phyloP scores from a whole-genome alignment of 2,888 invertebrate species.

The Ypsolopha sequella region DNA sequence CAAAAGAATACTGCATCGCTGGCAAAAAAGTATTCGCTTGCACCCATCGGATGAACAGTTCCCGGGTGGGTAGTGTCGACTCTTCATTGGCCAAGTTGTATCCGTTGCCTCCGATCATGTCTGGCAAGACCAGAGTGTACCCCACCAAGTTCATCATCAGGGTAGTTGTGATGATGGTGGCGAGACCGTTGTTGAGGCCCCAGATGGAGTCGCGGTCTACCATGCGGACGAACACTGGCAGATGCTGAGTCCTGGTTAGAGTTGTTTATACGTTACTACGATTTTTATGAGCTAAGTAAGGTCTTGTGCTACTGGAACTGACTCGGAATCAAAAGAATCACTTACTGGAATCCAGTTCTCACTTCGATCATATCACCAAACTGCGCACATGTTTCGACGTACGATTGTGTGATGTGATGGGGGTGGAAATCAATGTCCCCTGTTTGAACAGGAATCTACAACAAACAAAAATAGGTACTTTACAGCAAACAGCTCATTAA shows the following conservation, averaged over 20 bases:
- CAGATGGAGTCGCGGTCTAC: constrained; percentile 82
- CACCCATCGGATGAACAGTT: constrained; percentile 83
- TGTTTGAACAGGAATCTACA: constrained; percentile 46
- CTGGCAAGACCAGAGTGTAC: constrained; percentile 81
- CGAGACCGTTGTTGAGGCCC: constrained; percentile 78
- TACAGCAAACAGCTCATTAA: too few relatives aligned
- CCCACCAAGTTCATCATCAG: constrained; percentile 75
- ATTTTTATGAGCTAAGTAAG: not conserved
- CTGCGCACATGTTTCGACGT: constrained; percentile 65
- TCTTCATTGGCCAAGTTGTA: constrained; percentile 56
- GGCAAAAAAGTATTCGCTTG: constrained; percentile 85
- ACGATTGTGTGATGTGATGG: constrained; percentile 65
- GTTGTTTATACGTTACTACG: not conserved
- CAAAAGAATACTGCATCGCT: constrained; percentile 81
- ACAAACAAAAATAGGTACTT: not conserved
- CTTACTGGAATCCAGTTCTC: constrained; percentile 49
- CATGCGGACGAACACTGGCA: constrained; percentile 81
- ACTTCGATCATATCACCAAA: constrained; percentile 74
- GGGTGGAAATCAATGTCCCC: constrained; percentile 63
- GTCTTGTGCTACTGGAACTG: too few relatives aligned
- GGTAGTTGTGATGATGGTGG: constrained; percentile 79
- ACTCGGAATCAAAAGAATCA: too few relatives aligned
- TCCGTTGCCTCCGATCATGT: constrained; percentile 82
- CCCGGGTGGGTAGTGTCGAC: constrained; percentile 65
- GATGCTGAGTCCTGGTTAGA: constrained; percentile 71